Base-by-base conservation (phyloP, 92 coral and sea anemone genomes). In the Phenganax marumi region DNA sequence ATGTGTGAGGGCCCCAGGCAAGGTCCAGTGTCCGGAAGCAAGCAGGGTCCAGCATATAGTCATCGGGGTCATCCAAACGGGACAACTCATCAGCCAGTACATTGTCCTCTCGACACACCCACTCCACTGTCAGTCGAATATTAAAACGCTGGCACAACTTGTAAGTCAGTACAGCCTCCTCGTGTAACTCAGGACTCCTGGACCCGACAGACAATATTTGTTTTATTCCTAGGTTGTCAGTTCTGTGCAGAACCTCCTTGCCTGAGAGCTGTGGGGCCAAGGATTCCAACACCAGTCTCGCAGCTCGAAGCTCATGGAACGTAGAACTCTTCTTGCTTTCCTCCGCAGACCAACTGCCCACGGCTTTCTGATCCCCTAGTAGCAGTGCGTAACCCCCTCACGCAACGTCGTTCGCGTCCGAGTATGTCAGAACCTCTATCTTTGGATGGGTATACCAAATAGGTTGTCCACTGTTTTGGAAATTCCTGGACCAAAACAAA, bases 381-480 rank as follows among this genome's bases (percentile, higher is more conserved):
- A 82, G 81, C 33, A 68, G 89, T 68, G 83, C 64, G 66, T 79
- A 70, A 9, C 92, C 92, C 43, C 43, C 43, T 5, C 43, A 90
- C 50, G 89, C 87, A 16, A 64, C 63, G n/a, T 85, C 90, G 63
- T 88, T 87, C 8, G 89, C 92, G 84, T 86, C 88, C 8, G 90
- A 89, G 75, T 71, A 86, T 10, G 92, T 43, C 24, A 79, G 21
- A 56, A 83, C 89, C 39, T 89, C 91, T 0, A 84, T 87, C 52
- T 79, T 86, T 0, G 85, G 91, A 71, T 84, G 65, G n/a, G 77
- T 69, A 52, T 79, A 77, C 92, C 89, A 89, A 23, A 86, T 86
- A 22, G 86, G 90, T 33, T 77, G 84, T 16, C 86, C 86, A 65
- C 11, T 48, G 54, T 55, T 80, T 66, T 75, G 77, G 13, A 88